These are phyloP conservation scores for Temnothorax nylanderi DNA, from an alignment of 1,140 invertebrate genomes.

Conservation along the genomic window DNA sequence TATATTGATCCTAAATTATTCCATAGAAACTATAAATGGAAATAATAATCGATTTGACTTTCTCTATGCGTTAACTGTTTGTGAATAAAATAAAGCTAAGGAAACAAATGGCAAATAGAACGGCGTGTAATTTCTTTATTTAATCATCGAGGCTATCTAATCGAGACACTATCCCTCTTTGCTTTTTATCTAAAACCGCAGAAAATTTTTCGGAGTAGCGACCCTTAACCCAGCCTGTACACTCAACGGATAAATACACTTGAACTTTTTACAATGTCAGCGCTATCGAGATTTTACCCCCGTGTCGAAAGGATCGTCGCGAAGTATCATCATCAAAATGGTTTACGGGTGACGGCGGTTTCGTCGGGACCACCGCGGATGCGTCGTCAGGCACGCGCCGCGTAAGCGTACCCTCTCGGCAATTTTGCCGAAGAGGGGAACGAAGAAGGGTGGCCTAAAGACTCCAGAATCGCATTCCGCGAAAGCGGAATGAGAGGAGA, in stretches of 20 bases:
- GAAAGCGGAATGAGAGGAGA: background rate
- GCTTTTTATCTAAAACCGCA: background rate
- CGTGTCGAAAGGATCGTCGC: background rate
- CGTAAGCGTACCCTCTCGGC: background rate
- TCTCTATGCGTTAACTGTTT: background rate
- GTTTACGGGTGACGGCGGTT: conserved; percentile 22
- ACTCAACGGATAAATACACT: background rate
- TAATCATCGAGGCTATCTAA: background rate
- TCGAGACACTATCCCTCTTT: too few species aligned
- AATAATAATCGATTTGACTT: background rate
- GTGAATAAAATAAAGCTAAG: background rate
- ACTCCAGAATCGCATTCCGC: background rate
- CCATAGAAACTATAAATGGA: background rate
- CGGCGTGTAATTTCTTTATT: background rate
- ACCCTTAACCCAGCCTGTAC: conserved; percentile 2
- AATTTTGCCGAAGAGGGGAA: background rate
- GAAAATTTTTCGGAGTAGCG: background rate
- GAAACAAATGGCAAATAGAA: background rate
- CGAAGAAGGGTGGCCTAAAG: background rate
- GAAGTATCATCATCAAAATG: background rate
- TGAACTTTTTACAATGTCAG: background rate
- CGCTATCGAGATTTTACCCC: background rate
- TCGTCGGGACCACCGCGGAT: background rate
- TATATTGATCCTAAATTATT: background rate
- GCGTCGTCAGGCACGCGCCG: background rate